Conservation (phyloP, 1,140 invertebrate species). For the Caenorhabditis inopinata region DNA sequence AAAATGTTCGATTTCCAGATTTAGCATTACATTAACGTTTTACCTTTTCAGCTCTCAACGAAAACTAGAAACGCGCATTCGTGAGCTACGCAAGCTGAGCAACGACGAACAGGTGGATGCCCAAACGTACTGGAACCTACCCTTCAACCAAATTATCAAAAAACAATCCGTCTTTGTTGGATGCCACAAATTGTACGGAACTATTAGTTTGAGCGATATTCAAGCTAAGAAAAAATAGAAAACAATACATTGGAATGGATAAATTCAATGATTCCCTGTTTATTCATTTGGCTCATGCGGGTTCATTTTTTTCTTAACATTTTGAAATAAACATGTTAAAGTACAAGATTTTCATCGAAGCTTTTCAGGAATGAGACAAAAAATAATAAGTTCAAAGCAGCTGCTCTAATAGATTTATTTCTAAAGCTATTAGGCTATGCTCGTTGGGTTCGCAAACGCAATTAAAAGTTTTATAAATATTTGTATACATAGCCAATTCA, state of each 20-base stretch:
- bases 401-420: no score
- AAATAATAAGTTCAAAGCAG: no score
- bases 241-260: not conserved
- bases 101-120: conserved; percentile 40
- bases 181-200: conserved; percentile 63
- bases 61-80: not conserved
- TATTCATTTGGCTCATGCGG: conserved; percentile 24
- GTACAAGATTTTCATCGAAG: not conserved
- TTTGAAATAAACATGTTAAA: not conserved
- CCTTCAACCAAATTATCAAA: conserved; percentile 58
- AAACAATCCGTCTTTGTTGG: conserved; percentile 59
- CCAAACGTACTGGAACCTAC: conserved; percentile 54
- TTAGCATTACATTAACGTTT: no score
- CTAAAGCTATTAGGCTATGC: no score
- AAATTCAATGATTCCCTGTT: not conserved
- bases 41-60: conserved; percentile 15
- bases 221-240: not conserved
- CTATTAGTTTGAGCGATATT: conserved; percentile 24
- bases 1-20: no score
- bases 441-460: no score
- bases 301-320: conserved; percentile 17
- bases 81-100: not conserved
- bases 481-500: no score
- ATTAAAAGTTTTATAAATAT: no score
- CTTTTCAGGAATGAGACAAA: no score